Evolutionary conservation across 1,140 invertebrate species (phyloP), one percentile per base, ranked within the genome.

Genomic region (Plodia interpunctella): DNA sequence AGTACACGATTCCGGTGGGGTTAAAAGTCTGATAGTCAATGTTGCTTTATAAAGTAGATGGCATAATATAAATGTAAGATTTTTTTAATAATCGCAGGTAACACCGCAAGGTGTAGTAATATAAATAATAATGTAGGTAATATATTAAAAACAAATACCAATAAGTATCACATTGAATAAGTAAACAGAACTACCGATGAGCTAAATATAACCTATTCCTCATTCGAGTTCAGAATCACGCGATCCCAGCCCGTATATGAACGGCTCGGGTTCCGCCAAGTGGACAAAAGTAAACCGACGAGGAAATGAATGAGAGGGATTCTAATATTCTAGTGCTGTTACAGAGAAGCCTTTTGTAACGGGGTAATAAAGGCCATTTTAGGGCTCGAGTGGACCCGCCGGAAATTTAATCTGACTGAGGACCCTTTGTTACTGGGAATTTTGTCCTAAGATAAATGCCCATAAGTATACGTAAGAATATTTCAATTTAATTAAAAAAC

Each of bases 371-470:
- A 84, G 74, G 76, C 74, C 74, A 78, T 83, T 78, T 77, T 85
- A 78, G 77, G 72, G 63, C 74, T 74, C 66, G 63, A 86, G 85
- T 88, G 81, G 85, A 83, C 81, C 73, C 72, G 70, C 65, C 77
- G 83, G 85, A 88, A 83, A 88, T 88, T 88, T 86, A 84, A 88
- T 88, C 83, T 78, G 70, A 74, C 68, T 69, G 64, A 78, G 71
- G 74, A 66, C 71, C 75, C 78, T 84, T 83, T 80, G 81, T 81
- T 80, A 75, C 63, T 50, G 60, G 66, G 67, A 79, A 81, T 80
- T 84, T 78, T 80, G 80, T 80, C 78, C 70, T 82, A 73, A 80
- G 70, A 78, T 80, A 81, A 88, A 82, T 78, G 74, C 71, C 70
- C 60, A 76, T 80, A 76, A 77, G 74, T 70, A 69, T 63, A 71